Evolutionary conservation across 2,888 invertebrate species (phyloP).

Genomic region (Troilus luridus): DNA sequence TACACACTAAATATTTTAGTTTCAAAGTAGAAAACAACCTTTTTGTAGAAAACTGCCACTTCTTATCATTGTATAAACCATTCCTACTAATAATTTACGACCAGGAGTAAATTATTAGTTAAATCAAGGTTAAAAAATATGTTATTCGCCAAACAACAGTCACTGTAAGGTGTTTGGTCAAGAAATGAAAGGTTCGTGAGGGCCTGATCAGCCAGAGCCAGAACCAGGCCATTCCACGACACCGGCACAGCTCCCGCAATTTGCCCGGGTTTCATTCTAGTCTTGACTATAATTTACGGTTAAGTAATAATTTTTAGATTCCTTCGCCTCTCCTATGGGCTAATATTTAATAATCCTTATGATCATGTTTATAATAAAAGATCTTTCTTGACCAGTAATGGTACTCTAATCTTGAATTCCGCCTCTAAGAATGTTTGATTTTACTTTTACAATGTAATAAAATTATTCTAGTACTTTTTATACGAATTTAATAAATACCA

Average conservation of each 20-base stretch:
- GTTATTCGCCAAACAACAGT: neutral
- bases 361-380: neutral
- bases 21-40: too few species aligned
- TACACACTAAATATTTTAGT: too few species aligned
- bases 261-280: neutral
- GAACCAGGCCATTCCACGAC: neutral
- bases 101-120: neutral
- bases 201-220: neutral
- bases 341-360: neutral
- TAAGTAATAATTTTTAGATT: slow-evolving; percentile 4
- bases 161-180: neutral
- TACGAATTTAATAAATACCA: too few species aligned
- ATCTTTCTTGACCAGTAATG: neutral
- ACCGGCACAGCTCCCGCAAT: neutral
- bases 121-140: neutral
- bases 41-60: too few species aligned
- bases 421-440: neutral
- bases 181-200: slow-evolving; percentile 18
- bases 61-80: too few species aligned
- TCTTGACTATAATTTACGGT: neutral
- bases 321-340: neutral
- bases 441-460: neutral
- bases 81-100: neutral
- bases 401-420: neutral
- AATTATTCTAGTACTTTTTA: too few species aligned